Percentiles rank a stretch among this genome's conserved stretches.
Conservation (phyloP, 2,113 vertebrate genomes). For the Myotis yumanensis region DNA sequence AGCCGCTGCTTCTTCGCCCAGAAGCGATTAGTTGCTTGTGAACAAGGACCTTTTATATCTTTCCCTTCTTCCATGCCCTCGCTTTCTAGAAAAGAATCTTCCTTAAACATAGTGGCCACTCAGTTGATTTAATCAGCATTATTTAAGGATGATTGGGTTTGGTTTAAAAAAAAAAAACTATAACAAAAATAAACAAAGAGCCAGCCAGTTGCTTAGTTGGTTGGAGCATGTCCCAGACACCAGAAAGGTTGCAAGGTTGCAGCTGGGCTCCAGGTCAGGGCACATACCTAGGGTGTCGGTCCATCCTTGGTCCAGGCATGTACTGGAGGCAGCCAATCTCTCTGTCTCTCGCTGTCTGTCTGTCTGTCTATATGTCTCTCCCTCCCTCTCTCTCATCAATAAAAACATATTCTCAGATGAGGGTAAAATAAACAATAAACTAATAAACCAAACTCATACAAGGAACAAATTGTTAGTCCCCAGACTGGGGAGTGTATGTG, state of each 20-base stretch:
- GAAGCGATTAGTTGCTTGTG: background rate
- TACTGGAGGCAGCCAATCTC: background rate
- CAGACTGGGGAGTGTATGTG: background rate
- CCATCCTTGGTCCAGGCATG: background rate
- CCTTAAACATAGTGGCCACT: background rate
- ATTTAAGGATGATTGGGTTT: constrained; percentile 5
- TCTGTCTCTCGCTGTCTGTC: background rate
- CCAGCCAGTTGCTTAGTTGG: no score
- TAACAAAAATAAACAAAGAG: background rate
- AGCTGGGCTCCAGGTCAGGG: background rate
- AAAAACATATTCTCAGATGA: background rate
- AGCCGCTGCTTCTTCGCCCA: background rate
- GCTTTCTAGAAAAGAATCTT: background rate
- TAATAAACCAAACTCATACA: background rate
- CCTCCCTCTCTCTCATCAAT: background rate
- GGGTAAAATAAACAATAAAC: background rate
- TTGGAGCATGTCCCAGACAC: background rate
- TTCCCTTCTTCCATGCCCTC: background rate
- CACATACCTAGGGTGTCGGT: no score
- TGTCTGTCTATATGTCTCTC: no score
- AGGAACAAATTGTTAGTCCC: background rate
- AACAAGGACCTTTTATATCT: background rate
- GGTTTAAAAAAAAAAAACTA: background rate
- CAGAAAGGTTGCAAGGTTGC: background rate
- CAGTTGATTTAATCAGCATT: background rate